Percentiles rank a stretch among this genome's conserved stretches.
Evolutionary conservation across 2,888 invertebrate genomes (phyloP).

Genomic region (Noctua janthe): DNA sequence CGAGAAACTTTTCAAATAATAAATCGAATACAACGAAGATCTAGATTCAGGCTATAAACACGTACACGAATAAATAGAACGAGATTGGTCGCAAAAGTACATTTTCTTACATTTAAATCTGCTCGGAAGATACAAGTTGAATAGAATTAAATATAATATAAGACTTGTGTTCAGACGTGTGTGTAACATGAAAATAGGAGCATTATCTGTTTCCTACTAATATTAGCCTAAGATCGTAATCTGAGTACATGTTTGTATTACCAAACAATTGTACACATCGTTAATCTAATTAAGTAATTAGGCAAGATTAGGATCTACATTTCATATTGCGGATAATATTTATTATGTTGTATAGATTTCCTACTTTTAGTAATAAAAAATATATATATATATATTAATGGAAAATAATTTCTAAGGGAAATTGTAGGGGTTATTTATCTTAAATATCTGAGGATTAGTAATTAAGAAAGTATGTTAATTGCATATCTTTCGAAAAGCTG

Average conservation of each 20-base stretch:
- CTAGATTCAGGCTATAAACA: conserved; percentile 29
- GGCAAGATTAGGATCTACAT: conserved; percentile 37
- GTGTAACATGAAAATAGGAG: conserved; percentile 1
- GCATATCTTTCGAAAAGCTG: conserved; percentile 1
- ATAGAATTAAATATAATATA: conserved; percentile 11
- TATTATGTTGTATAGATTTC: conserved; percentile 20
- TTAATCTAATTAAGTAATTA: conserved; percentile 44
- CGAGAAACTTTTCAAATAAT: background rate
- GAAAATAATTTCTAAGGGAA: conserved; percentile 22
- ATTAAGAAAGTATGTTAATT: conserved; percentile 20
- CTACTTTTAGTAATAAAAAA: background rate
- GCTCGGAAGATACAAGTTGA: conserved; percentile 10
- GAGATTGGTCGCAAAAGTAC: conserved; percentile 21
- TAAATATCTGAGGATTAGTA: background rate
- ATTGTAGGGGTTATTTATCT: background rate
- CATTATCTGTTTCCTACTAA: background rate
- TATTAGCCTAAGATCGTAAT: conserved; percentile 32
- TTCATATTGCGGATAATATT: conserved; percentile 12
- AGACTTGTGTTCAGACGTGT: background rate
- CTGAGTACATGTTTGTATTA: conserved; percentile 42
- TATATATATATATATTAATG: background rate
- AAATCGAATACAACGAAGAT: conserved; percentile 15
- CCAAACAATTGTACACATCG: conserved; percentile 32
- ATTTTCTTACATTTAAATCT: conserved; percentile 45
- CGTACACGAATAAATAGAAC: conserved; percentile 41